phyloP scores from a whole-genome alignment of 2,113 vertebrate species.

The Mystacornis crossleyi region DNA sequence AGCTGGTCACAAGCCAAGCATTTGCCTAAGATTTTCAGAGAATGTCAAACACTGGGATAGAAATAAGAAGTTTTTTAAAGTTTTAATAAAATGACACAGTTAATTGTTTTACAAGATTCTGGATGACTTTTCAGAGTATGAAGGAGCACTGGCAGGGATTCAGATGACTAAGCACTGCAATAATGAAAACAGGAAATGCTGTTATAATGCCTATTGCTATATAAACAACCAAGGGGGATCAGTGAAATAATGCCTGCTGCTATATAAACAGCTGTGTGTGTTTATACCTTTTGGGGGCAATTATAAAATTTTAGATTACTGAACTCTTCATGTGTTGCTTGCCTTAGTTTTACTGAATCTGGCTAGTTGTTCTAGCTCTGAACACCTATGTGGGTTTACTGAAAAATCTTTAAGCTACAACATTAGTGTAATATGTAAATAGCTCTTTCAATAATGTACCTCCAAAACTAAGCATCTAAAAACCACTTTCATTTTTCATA shows the following conservation, averaged over 20 bases:
- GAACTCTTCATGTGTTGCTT: constrained; percentile 16
- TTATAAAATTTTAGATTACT: constrained; percentile 28
- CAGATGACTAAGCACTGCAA: constrained; percentile 57
- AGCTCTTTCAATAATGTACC: neutral
- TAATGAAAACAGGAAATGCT: constrained; percentile 60
- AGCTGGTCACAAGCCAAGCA: constrained; percentile 21
- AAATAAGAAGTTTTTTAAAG: constrained; percentile 35
- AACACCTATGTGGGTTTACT: neutral
- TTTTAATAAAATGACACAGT: constrained; percentile 69
- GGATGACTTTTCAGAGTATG: constrained; percentile 37
- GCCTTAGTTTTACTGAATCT: constrained; percentile 34
- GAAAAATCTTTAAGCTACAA: neutral
- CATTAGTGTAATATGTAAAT: neutral
- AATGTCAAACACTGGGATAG: constrained; percentile 53
- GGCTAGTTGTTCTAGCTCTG: neutral
- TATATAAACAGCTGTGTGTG: constrained; percentile 28
- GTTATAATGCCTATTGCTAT: constrained; percentile 53
- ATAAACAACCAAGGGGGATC: constrained; percentile 41
- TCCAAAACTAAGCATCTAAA: neutral
- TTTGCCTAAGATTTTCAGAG: constrained; percentile 53
- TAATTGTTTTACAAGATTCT: constrained; percentile 57
- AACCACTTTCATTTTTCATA: neutral
- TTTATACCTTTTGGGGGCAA: constrained; percentile 34
- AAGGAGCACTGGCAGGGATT: constrained; percentile 41
- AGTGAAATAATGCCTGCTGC: constrained; percentile 52